These are phyloP conservation scores for Hipparchia sbordonii DNA, from an alignment of 2,888 invertebrate genomes.

Conservation along the genomic window DNA sequence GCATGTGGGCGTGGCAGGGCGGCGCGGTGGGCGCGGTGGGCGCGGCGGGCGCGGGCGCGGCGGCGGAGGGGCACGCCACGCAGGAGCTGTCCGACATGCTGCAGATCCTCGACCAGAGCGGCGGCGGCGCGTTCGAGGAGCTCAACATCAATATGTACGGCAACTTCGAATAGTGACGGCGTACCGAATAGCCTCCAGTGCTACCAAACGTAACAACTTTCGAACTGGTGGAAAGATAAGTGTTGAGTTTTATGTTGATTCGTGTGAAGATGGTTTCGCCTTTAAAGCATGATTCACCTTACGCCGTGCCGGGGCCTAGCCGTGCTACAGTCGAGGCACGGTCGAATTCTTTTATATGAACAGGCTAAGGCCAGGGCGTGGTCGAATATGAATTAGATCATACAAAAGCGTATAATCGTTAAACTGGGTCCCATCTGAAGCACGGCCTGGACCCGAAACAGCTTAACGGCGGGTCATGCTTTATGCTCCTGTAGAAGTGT, in stretches of 20 bases:
- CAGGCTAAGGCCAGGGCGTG: no score
- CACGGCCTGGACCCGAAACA: no score
- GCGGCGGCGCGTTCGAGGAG: constrained; percentile 93
- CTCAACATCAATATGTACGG: constrained; percentile 94
- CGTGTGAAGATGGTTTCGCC: constrained; percentile 13
- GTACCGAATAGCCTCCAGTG: not conserved
- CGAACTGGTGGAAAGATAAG: constrained; percentile 10
- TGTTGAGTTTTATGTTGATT: constrained; percentile 13
- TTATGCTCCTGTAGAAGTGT: constrained; percentile 10
- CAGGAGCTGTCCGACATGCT: constrained; percentile 95
- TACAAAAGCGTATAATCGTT: no score
- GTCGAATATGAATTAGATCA: no score
- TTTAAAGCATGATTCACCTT: not conserved
- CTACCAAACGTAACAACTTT: not conserved
- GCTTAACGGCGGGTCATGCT: not conserved
- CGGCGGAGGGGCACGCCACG: constrained; percentile 79
- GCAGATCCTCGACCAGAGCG: constrained; percentile 94
- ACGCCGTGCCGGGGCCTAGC: no score
- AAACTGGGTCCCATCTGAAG: no score
- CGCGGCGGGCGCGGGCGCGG: constrained; percentile 56
- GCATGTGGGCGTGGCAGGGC: constrained; percentile 92
- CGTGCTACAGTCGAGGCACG: no score
- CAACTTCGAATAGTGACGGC: constrained; percentile 67
- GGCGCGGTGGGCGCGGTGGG: constrained; percentile 53
- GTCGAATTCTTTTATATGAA: no score